These are phyloP conservation scores for Tyrannus savana DNA, from an alignment of 2,113 vertebrate species.

Conservation along the genomic window DNA sequence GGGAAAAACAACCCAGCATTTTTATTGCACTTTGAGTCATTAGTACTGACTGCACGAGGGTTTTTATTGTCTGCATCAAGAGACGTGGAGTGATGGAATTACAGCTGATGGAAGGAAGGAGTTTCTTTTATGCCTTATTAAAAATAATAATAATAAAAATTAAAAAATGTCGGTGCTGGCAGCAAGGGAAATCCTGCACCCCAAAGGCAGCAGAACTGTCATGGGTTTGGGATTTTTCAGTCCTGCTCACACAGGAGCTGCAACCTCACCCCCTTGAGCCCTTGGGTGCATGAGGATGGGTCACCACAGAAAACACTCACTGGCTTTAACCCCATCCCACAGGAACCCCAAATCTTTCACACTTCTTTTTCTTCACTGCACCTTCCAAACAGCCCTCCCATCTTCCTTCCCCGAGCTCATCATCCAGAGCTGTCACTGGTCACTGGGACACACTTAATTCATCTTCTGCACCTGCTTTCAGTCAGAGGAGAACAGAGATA, in stretches of 20 bases:
- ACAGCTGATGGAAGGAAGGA: neutral
- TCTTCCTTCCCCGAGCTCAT: neutral
- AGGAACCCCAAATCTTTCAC: neutral
- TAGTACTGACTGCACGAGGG: too few species aligned
- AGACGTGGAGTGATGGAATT: neutral
- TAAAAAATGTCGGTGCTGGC: neutral
- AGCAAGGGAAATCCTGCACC: neutral
- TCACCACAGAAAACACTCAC: neutral
- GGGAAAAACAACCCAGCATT: neutral
- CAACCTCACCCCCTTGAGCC: neutral
- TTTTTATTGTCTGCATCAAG: neutral
- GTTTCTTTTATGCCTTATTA: neutral
- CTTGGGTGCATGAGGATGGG: neutral
- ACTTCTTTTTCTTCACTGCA: too few species aligned
- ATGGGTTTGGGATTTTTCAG: fast-evolving
- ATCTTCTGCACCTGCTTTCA: neutral
- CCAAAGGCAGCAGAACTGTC: neutral
- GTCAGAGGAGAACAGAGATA: neutral
- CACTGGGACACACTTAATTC: neutral
- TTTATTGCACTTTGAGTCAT: too few species aligned
- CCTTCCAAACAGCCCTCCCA: neutral
- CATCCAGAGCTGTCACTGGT: neutral
- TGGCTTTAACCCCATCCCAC: neutral
- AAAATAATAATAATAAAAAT: too few species aligned
- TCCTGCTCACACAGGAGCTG: neutral